A percentile compares a stretch with the other conserved stretches of the same genome.
These are phyloP conservation scores for Orius insidiosus DNA, from an alignment of 1,140 invertebrate genomes.

Conservation along the genomic window DNA sequence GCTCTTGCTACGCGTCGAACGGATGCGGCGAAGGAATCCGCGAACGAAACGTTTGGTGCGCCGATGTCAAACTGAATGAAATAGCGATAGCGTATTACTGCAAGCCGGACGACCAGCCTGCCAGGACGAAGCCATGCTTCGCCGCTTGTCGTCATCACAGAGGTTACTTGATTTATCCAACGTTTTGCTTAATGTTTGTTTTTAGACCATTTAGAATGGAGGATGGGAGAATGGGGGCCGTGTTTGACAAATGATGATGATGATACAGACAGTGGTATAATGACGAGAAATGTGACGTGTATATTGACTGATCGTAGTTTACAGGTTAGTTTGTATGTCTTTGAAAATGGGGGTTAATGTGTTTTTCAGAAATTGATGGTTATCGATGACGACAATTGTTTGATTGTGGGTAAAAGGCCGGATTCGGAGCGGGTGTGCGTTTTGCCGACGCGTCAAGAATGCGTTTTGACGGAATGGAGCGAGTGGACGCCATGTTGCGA, in stretches of 20 bases:
- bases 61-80: slow-evolving; percentile 11
- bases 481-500: slow-evolving; percentile 23
- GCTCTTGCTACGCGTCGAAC: slow-evolving; percentile 16
- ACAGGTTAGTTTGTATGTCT: not conserved
- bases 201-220: slow-evolving; percentile 25
- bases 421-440: slow-evolving; percentile 21
- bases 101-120: slow-evolving; percentile 13
- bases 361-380: slow-evolving; percentile 18
- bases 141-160: slow-evolving; percentile 20
- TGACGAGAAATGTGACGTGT: slow-evolving; percentile 23
- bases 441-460: slow-evolving; percentile 23
- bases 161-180: too few species aligned
- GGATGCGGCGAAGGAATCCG: slow-evolving; percentile 18
- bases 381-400: slow-evolving; percentile 24
- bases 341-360: too few species aligned
- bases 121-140: slow-evolving; percentile 17
- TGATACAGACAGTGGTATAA: slow-evolving; percentile 17
- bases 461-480: slow-evolving; percentile 23
- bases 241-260: slow-evolving; percentile 17
- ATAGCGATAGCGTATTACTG: slow-evolving; percentile 13
- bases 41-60: slow-evolving; percentile 17
- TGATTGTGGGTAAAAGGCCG: slow-evolving; percentile 21
- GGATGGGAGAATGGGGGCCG: slow-evolving; percentile 23
- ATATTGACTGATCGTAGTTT: slow-evolving; percentile 20
- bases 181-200: too few species aligned